These are phyloP conservation scores for Eupeodes latifasciatus DNA, from an alignment of 2,888 invertebrate species.

Conservation along the genomic window DNA sequence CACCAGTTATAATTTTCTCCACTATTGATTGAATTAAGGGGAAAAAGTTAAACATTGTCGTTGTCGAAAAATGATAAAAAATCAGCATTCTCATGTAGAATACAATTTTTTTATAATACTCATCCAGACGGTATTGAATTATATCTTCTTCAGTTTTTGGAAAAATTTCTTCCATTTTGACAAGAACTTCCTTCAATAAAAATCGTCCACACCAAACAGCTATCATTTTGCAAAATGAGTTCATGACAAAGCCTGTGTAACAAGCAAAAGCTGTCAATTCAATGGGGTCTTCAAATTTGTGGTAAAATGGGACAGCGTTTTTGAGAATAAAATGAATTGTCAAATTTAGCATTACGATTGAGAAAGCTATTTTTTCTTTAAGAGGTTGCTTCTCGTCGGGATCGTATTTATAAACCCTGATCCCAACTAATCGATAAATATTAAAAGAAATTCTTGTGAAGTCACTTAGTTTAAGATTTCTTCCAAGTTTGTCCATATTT, in stretches of 20 bases:
- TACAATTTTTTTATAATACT: constrained; percentile 58
- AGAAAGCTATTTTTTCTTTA: constrained; percentile 7
- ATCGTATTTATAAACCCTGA: constrained; percentile 44
- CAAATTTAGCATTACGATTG: not conserved
- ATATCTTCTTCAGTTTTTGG: constrained; percentile 61
- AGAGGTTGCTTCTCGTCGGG: constrained; percentile 1
- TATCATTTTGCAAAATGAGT: constrained; percentile 52
- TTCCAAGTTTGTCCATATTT: constrained; percentile 29
- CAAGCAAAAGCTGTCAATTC: constrained; percentile 53
- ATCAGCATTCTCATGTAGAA: constrained; percentile 60
- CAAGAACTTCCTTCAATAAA: constrained; percentile 38
- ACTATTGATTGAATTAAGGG: constrained; percentile 69
- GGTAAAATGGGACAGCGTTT: not conserved
- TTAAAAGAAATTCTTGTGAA: constrained; percentile 55
- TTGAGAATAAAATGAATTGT: not conserved
- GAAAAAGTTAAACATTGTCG: constrained; percentile 74
- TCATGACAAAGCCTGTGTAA: constrained; percentile 47
- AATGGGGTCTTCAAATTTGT: constrained; percentile 19
- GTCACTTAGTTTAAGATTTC: constrained; percentile 43
- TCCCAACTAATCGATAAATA: constrained; percentile 45
- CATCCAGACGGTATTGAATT: constrained; percentile 53
- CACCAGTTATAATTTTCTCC: constrained; percentile 59
- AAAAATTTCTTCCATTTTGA: constrained; percentile 63
- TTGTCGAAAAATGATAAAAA: constrained; percentile 68
- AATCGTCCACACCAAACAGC: constrained; percentile 56